Conservation (phyloP, 2,113 vertebrate genomes). For the Channa maculata region DNA sequence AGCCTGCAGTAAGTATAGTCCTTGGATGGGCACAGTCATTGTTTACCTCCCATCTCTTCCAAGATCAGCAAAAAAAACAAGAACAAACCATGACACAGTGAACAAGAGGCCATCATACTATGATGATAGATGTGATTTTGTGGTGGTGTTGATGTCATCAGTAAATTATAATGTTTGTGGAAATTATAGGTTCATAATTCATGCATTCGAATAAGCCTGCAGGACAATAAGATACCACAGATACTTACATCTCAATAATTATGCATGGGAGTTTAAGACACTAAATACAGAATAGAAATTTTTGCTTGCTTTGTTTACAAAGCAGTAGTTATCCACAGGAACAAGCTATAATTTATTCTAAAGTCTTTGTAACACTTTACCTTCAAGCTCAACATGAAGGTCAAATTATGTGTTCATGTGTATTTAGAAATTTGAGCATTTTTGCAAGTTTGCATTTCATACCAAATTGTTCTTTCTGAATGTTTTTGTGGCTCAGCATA, state of each 20-base stretch:
- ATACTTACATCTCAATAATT: not conserved
- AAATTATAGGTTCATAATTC: not conserved
- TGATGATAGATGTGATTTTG: not conserved
- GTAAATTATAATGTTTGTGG: not conserved
- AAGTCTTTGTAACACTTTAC: no score
- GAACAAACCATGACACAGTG: constrained; percentile 33
- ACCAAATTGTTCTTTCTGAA: no score
- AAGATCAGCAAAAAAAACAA: constrained; percentile 48
- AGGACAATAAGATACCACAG: no score
- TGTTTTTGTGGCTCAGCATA: no score
- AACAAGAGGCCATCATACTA: not conserved
- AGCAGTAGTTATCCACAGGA: no score
- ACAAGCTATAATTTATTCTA: no score
- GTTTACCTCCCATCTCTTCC: constrained; percentile 51
- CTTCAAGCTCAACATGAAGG: no score
- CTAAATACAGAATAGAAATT: not conserved
- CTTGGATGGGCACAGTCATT: constrained; percentile 49
- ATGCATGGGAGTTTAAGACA: not conserved
- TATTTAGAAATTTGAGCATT: no score
- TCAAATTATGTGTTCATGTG: no score
- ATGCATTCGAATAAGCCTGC: not conserved
- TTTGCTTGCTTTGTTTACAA: no score
- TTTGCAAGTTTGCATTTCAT: no score
- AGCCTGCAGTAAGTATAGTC: constrained; percentile 54
- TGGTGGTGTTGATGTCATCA: not conserved